Base-by-base conservation (phyloP, 2,888 invertebrate genomes). In the Phaedon cochleariae region DNA sequence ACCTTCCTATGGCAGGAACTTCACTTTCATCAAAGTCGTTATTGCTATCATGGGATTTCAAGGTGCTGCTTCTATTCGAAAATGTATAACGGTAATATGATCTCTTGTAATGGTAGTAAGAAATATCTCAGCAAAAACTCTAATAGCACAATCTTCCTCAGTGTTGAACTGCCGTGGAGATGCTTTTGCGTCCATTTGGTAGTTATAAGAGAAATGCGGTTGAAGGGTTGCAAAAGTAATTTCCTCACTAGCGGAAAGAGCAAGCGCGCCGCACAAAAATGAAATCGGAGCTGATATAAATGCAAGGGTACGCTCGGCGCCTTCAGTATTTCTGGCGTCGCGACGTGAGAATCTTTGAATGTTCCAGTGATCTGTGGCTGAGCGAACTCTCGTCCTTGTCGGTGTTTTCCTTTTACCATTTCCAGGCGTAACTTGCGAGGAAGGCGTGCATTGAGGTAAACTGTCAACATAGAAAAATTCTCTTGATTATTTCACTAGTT, bases 201-300 rank as follows among this genome's bases (percentile, higher is more conserved):
- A n/a, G n/a, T n/a, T n/a, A n/a, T n/a, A n/a, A n/a, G n/a, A n/a
- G n/a, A n/a, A n/a, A n/a, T n/a, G n/a, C n/a, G n/a, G n/a, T n/a
- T n/a, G n/a, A n/a, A n/a, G 34, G 34, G 34, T 34, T 7, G 34
- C 34, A 9, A 34, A 34, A 34, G 34, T 34, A 34, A 34, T 34
- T 9, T 6, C 34, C n/a, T n/a, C n/a, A 9, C 34, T 34, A 34
- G 34, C 12, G 6, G 9, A 34, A 34, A 34, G 68, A 48, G 67
- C 68, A 67, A 65, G 73, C 73, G 68, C 72, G 69, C 67, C 64
- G 60, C 57, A 65, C 65, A 57, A 57, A 62, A 41, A 63, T 31
- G 68, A 67, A 70, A 68, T 64, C 62, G 63, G 59, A 64, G 67
- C 64, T 68, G 72, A 70, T 73, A 73, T 72, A 73, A 73, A 69